A percentile compares a stretch with the other conserved stretches of the same genome.
Evolutionary conservation across 2,113 vertebrate species (phyloP).

Genomic region (Pyrgilauda ruficollis): DNA sequence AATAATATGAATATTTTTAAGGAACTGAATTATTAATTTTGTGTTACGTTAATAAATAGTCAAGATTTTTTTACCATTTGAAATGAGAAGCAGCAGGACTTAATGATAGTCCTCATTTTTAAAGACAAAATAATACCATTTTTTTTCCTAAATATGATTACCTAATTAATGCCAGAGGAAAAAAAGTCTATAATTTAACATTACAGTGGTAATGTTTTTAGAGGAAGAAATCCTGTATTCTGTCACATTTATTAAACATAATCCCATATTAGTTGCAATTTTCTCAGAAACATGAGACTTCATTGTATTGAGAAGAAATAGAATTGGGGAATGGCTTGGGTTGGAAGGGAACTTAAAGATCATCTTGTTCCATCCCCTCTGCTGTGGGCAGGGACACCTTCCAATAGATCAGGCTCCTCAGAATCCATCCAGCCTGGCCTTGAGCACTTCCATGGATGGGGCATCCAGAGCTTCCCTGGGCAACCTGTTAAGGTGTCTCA

Average conservation of each 20-base stretch:
- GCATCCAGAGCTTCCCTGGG: rapidly evolving
- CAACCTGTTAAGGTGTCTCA: not conserved
- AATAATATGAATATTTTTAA: not conserved
- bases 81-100: not conserved
- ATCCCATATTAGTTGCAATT: conserved; percentile 60
- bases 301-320: conserved; percentile 30
- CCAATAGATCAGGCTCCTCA: not conserved
- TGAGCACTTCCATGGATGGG: not conserved
- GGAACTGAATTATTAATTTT: not conserved
- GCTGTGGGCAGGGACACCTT: not conserved
- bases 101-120: conserved; percentile 14
- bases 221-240: conserved; percentile 51
- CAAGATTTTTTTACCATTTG: not conserved
- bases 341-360: not conserved
- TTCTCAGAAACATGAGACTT: conserved; percentile 52
- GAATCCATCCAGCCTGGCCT: not conserved
- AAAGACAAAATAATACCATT: conserved; percentile 18
- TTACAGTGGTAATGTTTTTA: conserved; percentile 46
- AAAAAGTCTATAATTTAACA: conserved; percentile 30
- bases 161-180: not conserved
- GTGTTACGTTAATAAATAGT: not conserved
- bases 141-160: conserved; percentile 20
- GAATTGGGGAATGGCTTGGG: not conserved
- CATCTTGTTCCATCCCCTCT: not conserved
- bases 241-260: conserved; percentile 5